Evolutionary conservation across 2,797 vertebrate species (phyloP).

Genomic region (Characodon lateralis): DNA sequence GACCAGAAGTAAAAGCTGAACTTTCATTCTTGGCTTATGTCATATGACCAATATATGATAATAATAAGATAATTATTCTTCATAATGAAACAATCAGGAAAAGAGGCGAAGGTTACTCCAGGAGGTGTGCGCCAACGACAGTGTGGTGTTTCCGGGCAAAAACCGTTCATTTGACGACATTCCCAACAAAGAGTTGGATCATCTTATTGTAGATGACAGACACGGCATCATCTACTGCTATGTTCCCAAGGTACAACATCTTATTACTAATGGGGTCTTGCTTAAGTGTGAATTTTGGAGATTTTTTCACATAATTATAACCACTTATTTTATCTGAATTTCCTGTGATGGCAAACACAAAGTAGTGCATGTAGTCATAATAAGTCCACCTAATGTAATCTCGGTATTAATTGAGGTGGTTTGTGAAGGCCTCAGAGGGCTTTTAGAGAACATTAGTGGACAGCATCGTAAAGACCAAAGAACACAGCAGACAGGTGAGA

Average conservation of each 20-base stretch:
- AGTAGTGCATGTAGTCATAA: too few species aligned
- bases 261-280: neutral
- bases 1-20: neutral
- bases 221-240: conserved; percentile 98
- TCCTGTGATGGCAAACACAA: neutral
- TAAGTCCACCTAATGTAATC: too few species aligned
- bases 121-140: conserved; percentile 87
- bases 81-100: conserved; percentile 75
- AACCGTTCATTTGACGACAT: conserved; percentile 96
- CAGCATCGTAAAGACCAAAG: too few species aligned
- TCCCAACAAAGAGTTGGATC: conserved; percentile 94
- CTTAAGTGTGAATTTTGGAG: neutral
- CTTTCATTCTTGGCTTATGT: neutral
- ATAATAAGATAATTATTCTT: conserved; percentile 9
- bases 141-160: conserved; percentile 89
- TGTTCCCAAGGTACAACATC: conserved; percentile 86
- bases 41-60: neutral
- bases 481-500: too few species aligned
- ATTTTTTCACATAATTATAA: neutral
- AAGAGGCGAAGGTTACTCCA: conserved; percentile 82
- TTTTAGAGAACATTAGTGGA: too few species aligned
- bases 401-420: too few species aligned
- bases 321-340: neutral
- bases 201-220: conserved; percentile 95
- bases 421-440: too few species aligned